Evolutionary conservation across 2,797 vertebrate genomes (phyloP).

Genomic region (Epinephelus coioides): DNA sequence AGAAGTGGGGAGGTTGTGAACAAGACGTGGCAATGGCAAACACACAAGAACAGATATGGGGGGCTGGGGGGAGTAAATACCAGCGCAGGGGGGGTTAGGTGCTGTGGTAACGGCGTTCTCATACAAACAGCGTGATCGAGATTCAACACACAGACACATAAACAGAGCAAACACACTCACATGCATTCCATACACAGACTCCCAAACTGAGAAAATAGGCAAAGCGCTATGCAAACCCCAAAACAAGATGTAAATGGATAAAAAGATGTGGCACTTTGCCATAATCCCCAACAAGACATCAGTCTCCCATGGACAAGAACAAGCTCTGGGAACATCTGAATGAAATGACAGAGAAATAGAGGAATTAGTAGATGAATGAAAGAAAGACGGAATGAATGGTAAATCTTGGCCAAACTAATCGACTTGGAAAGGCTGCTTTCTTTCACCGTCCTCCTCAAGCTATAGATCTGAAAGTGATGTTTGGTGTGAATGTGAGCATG

Average conservation of each 20-base stretch:
- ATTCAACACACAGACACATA: conserved; percentile 71
- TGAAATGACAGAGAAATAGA: conserved; percentile 59
- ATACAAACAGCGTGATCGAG: conserved; percentile 68
- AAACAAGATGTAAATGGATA: conserved; percentile 71
- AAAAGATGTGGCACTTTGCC: conserved; percentile 75
- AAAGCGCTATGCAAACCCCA: conserved; percentile 39
- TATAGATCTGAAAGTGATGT: conserved; percentile 37
- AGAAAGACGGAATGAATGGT: conserved; percentile 64
- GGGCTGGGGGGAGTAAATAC: conserved; percentile 67
- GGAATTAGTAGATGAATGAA: conserved; percentile 68
- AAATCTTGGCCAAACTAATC: conserved; percentile 57
- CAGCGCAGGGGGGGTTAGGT: conserved; percentile 60
- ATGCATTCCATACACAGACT: conserved; percentile 58
- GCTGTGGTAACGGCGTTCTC: conserved; percentile 74
- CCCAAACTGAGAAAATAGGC: conserved; percentile 57
- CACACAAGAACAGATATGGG: conserved; percentile 70
- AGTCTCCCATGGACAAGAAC: conserved; percentile 63
- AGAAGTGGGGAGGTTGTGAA: conserved; percentile 71
- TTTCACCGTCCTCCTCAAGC: conserved; percentile 33
- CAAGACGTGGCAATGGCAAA: conserved; percentile 62
- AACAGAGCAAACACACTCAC: conserved; percentile 52
- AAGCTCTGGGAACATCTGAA: conserved; percentile 71
- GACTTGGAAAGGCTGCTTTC: conserved; percentile 54
- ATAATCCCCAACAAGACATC: conserved; percentile 77
- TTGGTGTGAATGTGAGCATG: conserved; percentile 39